Evolutionary conservation across 2,113 vertebrate species (phyloP), one percentile per base, ranked within the genome.

Genomic region (Choloepus hoffmanni): DNA sequence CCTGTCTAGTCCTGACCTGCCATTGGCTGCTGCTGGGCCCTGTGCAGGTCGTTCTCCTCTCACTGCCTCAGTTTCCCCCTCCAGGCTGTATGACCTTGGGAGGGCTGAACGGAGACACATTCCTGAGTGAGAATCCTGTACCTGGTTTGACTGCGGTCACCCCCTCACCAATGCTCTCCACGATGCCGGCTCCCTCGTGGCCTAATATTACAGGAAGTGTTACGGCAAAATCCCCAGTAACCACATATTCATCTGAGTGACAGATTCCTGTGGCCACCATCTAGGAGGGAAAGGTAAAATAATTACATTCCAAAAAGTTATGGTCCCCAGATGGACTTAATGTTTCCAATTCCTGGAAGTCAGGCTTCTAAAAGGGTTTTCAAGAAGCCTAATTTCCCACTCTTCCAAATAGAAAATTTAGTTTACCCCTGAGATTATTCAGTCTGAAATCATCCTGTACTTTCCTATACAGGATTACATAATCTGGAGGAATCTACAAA

Each of bases 151-250:
- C 98, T 30, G 98, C 97, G 1, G 98, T 99, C 91, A 99, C 99
- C 78, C 98, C 98, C 26, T 99, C 99, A 78, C 98, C 99, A 1
- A 99, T 77, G 15, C 99, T 99, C 94, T 99, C 99, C 85, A 99
- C 99, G 3, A 99, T 98, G 7, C 99, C 99, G 0, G 98, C 99
- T n/a, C 96, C 99, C 96, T 99, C 99, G 0, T 99, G 99, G 16
- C 99, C 99, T 30, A 98, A 73, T 5, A 99, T 98, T 0, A 83
- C 84, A 14, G 99, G 99, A 95, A 99, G 28, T 14, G 73, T 24
- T 0, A 0, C 2, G 6, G 0, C 0, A 0, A 95, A 0, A 5
- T 0, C 2, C 33, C 94, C 92, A 23, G 0, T 60, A 55, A 79
- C 2, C 14, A 4, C 90, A 0, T 98, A 97, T 6, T 97, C 98